Base-by-base conservation (phyloP, 2,888 invertebrate species). In the Poecilobothrus nobilitatus region DNA sequence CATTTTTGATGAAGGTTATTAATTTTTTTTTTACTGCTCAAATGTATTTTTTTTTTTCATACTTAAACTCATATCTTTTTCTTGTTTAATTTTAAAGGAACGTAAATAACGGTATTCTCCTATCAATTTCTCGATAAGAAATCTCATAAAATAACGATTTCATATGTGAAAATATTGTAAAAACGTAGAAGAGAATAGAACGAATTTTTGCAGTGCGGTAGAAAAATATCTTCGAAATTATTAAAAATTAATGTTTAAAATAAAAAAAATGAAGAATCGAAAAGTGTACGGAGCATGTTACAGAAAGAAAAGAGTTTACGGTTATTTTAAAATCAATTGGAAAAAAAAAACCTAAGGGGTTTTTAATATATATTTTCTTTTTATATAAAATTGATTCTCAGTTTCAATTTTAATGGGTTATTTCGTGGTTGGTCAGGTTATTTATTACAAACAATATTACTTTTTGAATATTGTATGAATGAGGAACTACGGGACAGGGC, bases 361-460 rank as follows among this genome's bases (percentile, higher is more conserved):
- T 41, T 12, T 41, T 41, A 15, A 41, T 12, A 41, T 41, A 5
- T 3, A 3, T 41, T 41, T 53, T 53, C 2, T 53, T 18, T 53
- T 18, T 53, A 6, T 53, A 53, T 53, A 8, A 37, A 37, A 37
- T 53, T 18, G 53, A 18, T 53, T 53, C 18, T 53, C 2, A 12
- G 9, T 53, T 53, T 18, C 15, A 12, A 12, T 53, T 53, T 12
- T 53, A 53, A 53, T 53, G 53, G 53, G 53, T 53, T 53, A 53
- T 53, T 53, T 53, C 53, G 53, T 53, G 53, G 53, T 53, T 53
- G 53, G 53, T 53, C 53, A 53, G 53, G 53, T 53, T 53, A 53
- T 53, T 53, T 53, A 53, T 53, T 9, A 53, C 18, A 53, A 53
- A 18, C 18, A 18, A 53, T 53, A 53, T 53, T 53, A 15, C 53